Conservation (phyloP, 2,797 vertebrate genomes). For the Sebastolobus altivelis region DNA sequence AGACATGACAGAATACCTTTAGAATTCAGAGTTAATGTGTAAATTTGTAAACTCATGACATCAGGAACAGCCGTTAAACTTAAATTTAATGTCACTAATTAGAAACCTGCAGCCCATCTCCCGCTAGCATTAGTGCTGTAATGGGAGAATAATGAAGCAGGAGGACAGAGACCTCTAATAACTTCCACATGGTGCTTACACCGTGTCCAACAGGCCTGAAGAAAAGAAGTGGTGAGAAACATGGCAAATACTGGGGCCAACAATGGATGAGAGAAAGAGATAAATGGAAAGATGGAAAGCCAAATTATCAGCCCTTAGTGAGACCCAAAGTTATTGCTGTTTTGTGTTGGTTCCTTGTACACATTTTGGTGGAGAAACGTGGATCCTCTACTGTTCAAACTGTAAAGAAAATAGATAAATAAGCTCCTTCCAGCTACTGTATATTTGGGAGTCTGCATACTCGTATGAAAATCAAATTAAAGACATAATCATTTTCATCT, state of each 20-base stretch:
- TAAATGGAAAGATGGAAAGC: not conserved
- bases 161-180: slow-evolving; percentile 41
- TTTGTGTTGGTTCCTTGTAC: not conserved
- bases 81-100: slow-evolving; percentile 21
- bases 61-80: slow-evolving; percentile 20
- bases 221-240: not conserved
- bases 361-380: not conserved
- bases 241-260: not conserved
- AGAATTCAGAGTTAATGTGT: slow-evolving; percentile 31
- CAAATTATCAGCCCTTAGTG: not conserved
- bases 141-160: slow-evolving; percentile 43
- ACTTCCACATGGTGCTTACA: slow-evolving; percentile 36
- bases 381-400: not conserved
- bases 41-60: slow-evolving; percentile 19
- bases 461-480: no score
- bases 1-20: slow-evolving; percentile 11
- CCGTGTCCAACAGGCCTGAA: not conserved
- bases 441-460: no score
- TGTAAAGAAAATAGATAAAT: not conserved
- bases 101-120: slow-evolving; percentile 28
- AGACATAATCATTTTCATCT: slow-evolving; percentile 52
- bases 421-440: not conserved
- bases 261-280: not conserved
- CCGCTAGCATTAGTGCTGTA: slow-evolving; percentile 20
- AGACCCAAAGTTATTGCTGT: not conserved